Evolutionary conservation across 2,113 vertebrate species (phyloP).

Genomic region (Heloderma charlesbogerti): DNA sequence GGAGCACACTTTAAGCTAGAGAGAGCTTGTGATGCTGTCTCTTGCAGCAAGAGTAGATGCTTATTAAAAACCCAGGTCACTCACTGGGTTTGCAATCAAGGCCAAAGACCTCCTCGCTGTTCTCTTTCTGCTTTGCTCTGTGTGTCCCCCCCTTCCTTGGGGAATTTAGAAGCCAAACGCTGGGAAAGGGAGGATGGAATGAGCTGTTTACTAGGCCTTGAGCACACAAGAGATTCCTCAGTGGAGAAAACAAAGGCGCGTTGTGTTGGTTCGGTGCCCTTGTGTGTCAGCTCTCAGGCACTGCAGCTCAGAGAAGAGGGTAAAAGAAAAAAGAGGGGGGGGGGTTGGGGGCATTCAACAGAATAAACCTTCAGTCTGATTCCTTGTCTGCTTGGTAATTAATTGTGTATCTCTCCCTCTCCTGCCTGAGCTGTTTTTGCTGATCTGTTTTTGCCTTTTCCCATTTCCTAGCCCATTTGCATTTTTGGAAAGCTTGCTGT

Average conservation of each 20-base stretch:
- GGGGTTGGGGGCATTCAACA: neutral
- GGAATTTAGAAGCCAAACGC: neutral
- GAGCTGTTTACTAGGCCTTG: constrained; percentile 10
- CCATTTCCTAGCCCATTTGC: neutral
- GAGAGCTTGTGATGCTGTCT: too few relatives aligned
- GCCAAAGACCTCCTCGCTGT: neutral
- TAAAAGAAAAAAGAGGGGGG: neutral
- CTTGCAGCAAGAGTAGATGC: too few relatives aligned
- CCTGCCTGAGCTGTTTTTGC: too few relatives aligned
- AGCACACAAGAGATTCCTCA: constrained; percentile 2
- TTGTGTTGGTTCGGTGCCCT: neutral
- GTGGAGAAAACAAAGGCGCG: neutral
- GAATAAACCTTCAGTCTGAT: neutral
- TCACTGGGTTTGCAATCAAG: neutral
- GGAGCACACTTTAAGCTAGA: too few relatives aligned
- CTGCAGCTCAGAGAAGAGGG: neutral
- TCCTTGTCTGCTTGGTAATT: neutral
- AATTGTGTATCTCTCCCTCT: neutral
- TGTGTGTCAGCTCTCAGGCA: neutral
- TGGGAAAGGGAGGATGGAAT: neutral
- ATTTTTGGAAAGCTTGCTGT: neutral
- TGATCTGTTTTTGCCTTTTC: neutral
- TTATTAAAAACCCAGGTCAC: neutral
- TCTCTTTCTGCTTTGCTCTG: neutral
- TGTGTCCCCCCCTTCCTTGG: too few relatives aligned